Percentiles rank a stretch among this genome's conserved stretches.
These are phyloP conservation scores for Passerina amoena DNA, from an alignment of 2,113 vertebrate genomes.

Conservation along the genomic window DNA sequence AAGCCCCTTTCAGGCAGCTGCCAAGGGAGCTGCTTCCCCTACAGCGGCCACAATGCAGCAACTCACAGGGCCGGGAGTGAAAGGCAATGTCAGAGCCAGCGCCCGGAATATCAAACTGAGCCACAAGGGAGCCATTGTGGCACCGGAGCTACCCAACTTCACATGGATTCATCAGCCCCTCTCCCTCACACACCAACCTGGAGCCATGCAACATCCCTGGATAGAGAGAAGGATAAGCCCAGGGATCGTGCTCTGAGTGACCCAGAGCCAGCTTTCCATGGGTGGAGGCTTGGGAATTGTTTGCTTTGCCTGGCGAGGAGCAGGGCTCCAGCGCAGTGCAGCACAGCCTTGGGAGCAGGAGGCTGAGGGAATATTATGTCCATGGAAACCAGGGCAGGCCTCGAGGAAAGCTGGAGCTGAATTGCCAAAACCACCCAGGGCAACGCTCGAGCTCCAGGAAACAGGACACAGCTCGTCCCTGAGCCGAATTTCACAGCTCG, in stretches of 20 bases:
- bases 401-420: neutral
- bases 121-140: conserved; percentile 58
- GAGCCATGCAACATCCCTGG: neutral
- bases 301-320: neutral
- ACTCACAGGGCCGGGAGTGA: conserved; percentile 48
- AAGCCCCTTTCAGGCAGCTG: conserved; percentile 47
- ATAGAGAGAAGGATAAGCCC: neutral
- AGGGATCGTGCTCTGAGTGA: accelerated
- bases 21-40: conserved; percentile 57
- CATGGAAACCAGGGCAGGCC: conserved; percentile 16
- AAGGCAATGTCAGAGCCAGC: conserved; percentile 48
- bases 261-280: neutral
- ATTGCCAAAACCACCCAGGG: neutral
- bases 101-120: conserved; percentile 56
- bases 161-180: neutral
- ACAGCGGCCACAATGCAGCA: conserved; percentile 61
- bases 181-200: conserved; percentile 3
- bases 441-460: neutral
- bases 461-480: neutral
- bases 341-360: neutral
- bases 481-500: neutral
- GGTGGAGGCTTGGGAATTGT: neutral
- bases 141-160: neutral
- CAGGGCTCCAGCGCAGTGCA: neutral
- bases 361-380: neutral